Base-by-base conservation (phyloP, 2,113 vertebrate species). In the sheep (Ovis aries) region DNA sequence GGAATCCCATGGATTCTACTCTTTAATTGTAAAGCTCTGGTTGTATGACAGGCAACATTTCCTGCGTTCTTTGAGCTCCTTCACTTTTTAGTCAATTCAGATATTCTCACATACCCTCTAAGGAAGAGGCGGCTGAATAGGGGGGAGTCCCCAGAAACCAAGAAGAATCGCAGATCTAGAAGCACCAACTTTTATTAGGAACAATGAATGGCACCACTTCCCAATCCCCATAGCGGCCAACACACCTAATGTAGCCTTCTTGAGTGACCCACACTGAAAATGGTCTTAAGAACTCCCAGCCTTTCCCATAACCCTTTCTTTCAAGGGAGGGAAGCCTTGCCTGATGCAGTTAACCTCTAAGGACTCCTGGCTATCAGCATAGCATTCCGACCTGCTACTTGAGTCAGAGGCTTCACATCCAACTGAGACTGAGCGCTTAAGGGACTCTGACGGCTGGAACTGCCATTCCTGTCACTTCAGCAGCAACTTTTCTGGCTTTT, bases 401-500 rank as follows among this genome's bases (percentile, higher is more conserved):
- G 19, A 55, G 5, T 21, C 33, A n/a, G 50, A 29, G 84, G 9
- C 50, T 52, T 59, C 16, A 9, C 55, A 7, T 80, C 16, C 64
- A 88, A 12, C 11, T 14, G 25, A 83, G 19, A 55, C 55, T 64
- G 21, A 83, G 60, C 12, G 7, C 17, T 19, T 12, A 7, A 71
- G 48, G 48, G 15, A 3, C 36, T 64, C 67, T 50, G 2, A 17
- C 6, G 2, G n/a, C 25, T 88, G 95, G 57, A 80, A 62, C 21
- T 21, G 90, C 74, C 15, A 29, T 45, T 17, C 7, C 16, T 93
- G 27, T 88, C 67, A 86, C 80, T 71, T 83, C 16, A 87, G 64
- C 53, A 59, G 40, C 40, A 82, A 74, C 19, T 85, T 96, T 88
- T 27, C 57, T 88, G 53, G 19, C 16, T 81, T 74, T 80, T 88